A percentile compares a stretch with the other conserved stretches of the same genome.
These are phyloP conservation scores for Drosophila melanogaster DNA, from an alignment of 1,140 invertebrate genomes.

Conservation along the genomic window DNA sequence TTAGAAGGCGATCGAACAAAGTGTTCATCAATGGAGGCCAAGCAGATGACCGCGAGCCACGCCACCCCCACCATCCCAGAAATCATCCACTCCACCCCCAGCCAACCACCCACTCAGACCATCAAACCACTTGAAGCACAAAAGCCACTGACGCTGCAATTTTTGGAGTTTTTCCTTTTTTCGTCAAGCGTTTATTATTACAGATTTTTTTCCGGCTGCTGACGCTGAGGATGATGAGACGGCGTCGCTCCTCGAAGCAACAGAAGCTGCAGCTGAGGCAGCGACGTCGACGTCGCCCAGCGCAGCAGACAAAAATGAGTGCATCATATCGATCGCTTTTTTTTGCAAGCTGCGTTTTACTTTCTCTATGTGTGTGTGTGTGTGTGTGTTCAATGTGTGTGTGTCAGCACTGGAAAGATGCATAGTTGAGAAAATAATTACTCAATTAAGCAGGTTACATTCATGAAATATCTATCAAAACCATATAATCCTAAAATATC, in stretches of 20 bases:
- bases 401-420: background rate
- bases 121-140: constrained; percentile 72
- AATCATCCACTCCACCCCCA: background rate
- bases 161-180: constrained; percentile 71
- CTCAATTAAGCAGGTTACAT: background rate
- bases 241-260: constrained; percentile 60
- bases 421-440: background rate
- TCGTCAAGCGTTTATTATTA: constrained; percentile 81
- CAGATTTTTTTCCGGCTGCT: constrained; percentile 60
- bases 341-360: constrained; percentile 77
- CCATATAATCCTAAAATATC: no score
- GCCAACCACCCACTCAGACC: constrained; percentile 20
- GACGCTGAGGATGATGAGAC: constrained; percentile 56
- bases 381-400: background rate
- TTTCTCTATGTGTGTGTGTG: constrained; percentile 45
- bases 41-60: constrained; percentile 29
- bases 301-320: constrained; percentile 84
- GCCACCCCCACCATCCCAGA: background rate
- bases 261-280: constrained; percentile 41
- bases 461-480: no score
- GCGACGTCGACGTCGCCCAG: constrained; percentile 51
- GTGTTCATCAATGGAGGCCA: constrained; percentile 28
- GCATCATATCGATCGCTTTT: constrained; percentile 84
- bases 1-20: constrained; percentile 40
- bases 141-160: constrained; percentile 83